A percentile compares a stretch with the other conserved stretches of the same genome.
Evolutionary conservation across 2,113 vertebrate genomes (phyloP).

Genomic region (Camarhynchus parvulus): DNA sequence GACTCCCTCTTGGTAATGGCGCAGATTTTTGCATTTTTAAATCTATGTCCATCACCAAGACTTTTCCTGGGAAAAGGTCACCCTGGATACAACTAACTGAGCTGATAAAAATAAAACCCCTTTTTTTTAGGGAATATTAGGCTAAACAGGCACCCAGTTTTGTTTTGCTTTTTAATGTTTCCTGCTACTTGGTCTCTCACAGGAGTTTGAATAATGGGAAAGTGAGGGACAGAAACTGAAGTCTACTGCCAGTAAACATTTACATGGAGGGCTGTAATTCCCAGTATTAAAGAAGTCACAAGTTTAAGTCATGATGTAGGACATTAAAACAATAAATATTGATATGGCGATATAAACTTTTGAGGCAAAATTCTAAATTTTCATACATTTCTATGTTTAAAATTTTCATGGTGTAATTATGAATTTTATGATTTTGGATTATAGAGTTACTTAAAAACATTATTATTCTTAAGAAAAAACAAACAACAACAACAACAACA

Average conservation of each 20-base stretch:
- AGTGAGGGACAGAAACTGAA: neutral
- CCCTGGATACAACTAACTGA: neutral
- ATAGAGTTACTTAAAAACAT: neutral
- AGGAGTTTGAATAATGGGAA: neutral
- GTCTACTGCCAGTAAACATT: neutral
- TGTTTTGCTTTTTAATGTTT: neutral
- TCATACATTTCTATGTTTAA: neutral
- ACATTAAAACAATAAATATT: neutral
- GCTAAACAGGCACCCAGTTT: neutral
- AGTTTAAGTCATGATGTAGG: neutral
- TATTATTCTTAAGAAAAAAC: neutral
- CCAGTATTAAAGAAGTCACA: neutral
- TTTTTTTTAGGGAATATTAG: neutral
- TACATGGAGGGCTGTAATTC: neutral
- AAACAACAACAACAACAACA: neutral
- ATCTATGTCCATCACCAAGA: neutral
- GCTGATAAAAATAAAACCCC: neutral
- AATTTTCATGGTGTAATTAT: neutral
- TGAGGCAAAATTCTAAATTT: neutral
- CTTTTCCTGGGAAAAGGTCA: neutral
- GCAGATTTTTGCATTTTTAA: neutral
- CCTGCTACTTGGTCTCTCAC: neutral
- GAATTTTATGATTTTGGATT: neutral
- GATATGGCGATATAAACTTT: neutral
- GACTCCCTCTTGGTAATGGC: neutral